Evolutionary conservation across 2,113 vertebrate genomes (phyloP).

Genomic region (Pandion haliaetus): DNA sequence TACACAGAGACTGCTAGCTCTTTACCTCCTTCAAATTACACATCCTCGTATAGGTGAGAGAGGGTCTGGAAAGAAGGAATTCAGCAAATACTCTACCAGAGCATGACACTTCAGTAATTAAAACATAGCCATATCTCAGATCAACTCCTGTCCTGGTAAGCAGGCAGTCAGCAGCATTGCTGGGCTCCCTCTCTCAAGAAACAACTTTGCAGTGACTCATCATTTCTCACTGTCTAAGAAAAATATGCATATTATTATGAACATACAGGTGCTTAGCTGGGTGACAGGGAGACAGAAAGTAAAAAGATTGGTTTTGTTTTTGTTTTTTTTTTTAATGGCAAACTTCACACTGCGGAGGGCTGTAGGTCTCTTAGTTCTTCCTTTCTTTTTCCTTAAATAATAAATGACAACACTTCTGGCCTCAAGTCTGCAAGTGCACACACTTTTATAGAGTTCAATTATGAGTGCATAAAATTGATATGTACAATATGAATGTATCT

Average conservation of each 20-base stretch:
- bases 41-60: neutral
- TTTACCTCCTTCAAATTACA: neutral
- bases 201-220: neutral
- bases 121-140: neutral
- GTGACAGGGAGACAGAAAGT: neutral
- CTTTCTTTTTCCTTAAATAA: neutral
- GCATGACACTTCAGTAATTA: neutral
- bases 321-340: neutral
- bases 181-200: neutral
- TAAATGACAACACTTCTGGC: neutral
- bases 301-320: neutral
- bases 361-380: neutral
- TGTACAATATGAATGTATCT: neutral
- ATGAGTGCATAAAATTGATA: neutral
- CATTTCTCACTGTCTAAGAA: neutral
- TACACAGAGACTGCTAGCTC: neutral
- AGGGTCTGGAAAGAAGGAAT: neutral
- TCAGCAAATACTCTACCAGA: neutral
- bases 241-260: neutral
- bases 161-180: neutral
- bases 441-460: neutral
- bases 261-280: neutral
- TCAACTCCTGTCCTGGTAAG: neutral
- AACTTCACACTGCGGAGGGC: neutral
- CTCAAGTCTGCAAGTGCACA: neutral